A percentile compares a stretch with the other conserved stretches of the same genome.
Evolutionary conservation across 2,113 vertebrate species (phyloP).

Genomic region (Narcine bancroftii): DNA sequence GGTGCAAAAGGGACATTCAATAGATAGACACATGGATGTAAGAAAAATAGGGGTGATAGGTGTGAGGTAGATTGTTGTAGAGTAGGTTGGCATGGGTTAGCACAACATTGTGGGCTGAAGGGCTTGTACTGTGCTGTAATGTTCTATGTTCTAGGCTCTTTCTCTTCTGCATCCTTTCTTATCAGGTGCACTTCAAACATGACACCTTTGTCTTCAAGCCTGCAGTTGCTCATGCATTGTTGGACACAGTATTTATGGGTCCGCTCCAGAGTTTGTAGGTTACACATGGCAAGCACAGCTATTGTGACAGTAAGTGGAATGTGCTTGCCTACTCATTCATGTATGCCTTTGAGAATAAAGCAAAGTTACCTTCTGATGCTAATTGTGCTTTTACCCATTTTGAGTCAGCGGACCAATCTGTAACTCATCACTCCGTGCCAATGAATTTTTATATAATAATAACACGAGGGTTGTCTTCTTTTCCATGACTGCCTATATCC

Average conservation of each 20-base stretch:
- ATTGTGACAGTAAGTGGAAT: not conserved
- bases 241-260: not conserved
- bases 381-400: not conserved
- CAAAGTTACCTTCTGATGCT: not conserved
- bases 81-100: too few species aligned
- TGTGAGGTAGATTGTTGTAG: too few species aligned
- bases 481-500: too few species aligned
- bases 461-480: not conserved
- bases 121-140: too few species aligned
- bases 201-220: not conserved
- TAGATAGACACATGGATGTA: too few species aligned
- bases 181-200: not conserved
- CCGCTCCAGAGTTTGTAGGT: not conserved
- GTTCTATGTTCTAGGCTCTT: too few species aligned
- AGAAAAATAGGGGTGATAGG: too few species aligned
- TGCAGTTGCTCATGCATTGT: not conserved
- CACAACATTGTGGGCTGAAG: too few species aligned
- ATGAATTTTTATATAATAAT: not conserved
- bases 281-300: not conserved
- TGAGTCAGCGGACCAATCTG: not conserved
- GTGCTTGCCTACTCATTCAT: not conserved
- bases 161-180: not conserved
- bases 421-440: too few species aligned
- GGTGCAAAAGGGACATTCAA: too few species aligned
- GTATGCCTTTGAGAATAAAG: not conserved